Conservation (phyloP, 2,113 vertebrate species). For the Chloroceryle aenea region DNA sequence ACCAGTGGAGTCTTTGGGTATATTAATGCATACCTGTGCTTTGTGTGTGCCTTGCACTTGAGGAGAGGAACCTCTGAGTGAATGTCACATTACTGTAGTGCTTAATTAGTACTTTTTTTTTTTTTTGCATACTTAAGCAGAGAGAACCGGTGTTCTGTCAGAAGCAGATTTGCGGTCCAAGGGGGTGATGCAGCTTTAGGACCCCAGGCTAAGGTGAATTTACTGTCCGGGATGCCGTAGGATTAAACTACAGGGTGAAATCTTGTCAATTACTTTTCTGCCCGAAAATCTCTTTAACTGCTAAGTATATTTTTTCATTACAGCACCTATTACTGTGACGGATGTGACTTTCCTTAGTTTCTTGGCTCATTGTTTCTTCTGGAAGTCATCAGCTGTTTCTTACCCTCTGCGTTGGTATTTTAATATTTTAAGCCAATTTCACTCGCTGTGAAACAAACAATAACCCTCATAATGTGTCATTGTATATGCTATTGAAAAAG, state of each 20-base stretch:
- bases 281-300: conserved; percentile 33
- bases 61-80: background rate
- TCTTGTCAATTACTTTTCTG: conserved; percentile 28
- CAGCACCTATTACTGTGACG: background rate
- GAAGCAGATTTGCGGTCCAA: background rate
- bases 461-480: background rate
- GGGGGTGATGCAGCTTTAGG: background rate
- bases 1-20: background rate
- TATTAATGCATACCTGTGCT: background rate
- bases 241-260: conserved; percentile 36
- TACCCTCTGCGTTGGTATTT: background rate
- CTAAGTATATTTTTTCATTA: conserved; percentile 25
- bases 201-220: background rate
- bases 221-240: background rate
- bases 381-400: background rate
- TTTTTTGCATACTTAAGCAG: background rate
- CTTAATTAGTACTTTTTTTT: background rate
- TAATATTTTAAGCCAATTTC: background rate
- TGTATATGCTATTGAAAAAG: background rate
- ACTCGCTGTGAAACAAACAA: background rate
- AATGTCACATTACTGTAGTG: background rate
- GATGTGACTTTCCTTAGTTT: background rate
- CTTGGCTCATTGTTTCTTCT: background rate
- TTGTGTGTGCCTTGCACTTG: background rate
- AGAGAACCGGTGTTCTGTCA: background rate